A percentile compares a stretch with the other conserved stretches of the same genome.
Conservation (phyloP, 2,113 vertebrate genomes). For the Heterochromis multidens region DNA sequence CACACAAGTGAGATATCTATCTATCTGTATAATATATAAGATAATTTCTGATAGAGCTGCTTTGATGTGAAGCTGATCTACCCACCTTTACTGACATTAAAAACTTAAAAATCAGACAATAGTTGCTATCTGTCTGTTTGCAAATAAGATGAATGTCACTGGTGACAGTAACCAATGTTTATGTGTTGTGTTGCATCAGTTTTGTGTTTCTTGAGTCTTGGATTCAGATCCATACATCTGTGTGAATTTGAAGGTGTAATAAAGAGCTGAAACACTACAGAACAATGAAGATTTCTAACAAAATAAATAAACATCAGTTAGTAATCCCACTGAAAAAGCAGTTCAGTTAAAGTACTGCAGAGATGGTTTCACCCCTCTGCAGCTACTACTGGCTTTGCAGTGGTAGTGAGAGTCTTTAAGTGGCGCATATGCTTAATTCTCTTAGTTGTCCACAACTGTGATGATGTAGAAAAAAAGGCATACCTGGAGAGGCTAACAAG, state of each 20-base stretch:
- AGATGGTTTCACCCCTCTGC: background rate
- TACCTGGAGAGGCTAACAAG: background rate
- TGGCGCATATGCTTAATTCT: background rate
- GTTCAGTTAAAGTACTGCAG: background rate
- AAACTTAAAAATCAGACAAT: background rate
- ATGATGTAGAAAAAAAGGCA: background rate
- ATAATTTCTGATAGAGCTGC: too few relatives aligned
- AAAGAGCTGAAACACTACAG: background rate
- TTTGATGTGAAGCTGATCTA: too few relatives aligned
- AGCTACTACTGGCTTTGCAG: background rate
- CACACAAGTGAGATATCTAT: too few relatives aligned
- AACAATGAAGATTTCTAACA: background rate
- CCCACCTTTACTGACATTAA: background rate
- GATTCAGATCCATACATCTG: background rate
- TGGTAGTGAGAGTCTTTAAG: background rate
- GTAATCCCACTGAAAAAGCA: background rate
- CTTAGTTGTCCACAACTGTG: background rate
- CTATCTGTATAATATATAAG: too few relatives aligned
- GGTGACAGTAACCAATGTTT: too few relatives aligned
- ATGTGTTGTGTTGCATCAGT: background rate
- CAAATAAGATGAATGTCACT: background rate
- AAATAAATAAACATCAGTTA: background rate
- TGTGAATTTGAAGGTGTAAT: background rate
- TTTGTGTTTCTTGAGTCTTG: background rate
- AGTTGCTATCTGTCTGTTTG: background rate